Evolutionary conservation across 2,888 invertebrate species (phyloP).

Genomic region (Habroteleia sp.): DNA sequence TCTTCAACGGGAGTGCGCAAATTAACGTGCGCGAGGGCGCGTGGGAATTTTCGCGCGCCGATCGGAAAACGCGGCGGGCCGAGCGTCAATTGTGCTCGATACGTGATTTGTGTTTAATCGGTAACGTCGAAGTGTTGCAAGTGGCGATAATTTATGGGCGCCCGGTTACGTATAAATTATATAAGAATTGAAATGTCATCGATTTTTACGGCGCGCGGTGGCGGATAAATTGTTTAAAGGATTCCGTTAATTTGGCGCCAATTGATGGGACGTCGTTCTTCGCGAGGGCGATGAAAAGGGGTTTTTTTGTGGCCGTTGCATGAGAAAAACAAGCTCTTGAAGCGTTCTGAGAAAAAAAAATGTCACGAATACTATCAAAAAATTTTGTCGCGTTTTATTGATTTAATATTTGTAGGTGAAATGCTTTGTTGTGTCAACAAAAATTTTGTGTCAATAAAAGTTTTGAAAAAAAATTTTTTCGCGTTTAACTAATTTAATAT

Average conservation of each 20-base stretch:
- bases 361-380: no score
- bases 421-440: no score
- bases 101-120: constrained; percentile 58
- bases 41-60: constrained; percentile 59
- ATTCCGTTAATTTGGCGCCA: neutral
- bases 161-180: constrained; percentile 55
- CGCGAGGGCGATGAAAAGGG: no score
- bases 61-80: constrained; percentile 48
- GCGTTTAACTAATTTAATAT: no score
- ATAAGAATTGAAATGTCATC: constrained; percentile 59
- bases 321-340: no score
- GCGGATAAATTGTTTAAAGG: constrained; percentile 17
- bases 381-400: no score
- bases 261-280: no score
- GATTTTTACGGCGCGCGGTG: constrained; percentile 11
- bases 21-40: constrained; percentile 46
- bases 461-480: no score
- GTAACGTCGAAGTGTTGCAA: constrained; percentile 52
- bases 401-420: no score
- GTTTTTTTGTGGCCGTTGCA: no score
- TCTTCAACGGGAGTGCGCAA: constrained; percentile 53
- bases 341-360: no score
- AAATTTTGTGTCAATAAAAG: no score
- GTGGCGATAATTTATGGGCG: constrained; percentile 49
- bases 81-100: constrained; percentile 56